Evolutionary conservation across 1,140 invertebrate genomes (phyloP).

Genomic region (Centruroides sculpturatus): DNA sequence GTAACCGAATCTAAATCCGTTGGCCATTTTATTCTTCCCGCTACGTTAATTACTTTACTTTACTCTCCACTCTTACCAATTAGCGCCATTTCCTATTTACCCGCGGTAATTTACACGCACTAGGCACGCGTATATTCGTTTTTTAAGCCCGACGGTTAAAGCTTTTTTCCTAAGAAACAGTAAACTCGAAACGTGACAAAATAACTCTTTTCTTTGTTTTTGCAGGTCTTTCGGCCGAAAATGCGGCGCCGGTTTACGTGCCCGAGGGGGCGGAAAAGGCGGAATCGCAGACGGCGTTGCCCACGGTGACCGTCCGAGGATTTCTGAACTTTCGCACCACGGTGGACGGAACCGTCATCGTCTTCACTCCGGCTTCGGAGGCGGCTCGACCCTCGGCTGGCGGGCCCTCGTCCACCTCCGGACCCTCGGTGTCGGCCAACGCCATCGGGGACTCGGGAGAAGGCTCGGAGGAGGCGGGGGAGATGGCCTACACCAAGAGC

Average conservation of each 20-base stretch:
- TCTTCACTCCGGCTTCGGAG: constrained; percentile 60
- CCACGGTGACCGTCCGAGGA: constrained; percentile 67
- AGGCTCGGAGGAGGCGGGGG: constrained; percentile 3
- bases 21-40: too few species aligned
- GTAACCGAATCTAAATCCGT: too few species aligned
- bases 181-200: too few species aligned
- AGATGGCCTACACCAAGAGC: constrained; percentile 1
- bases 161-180: too few species aligned
- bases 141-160: too few species aligned
- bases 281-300: constrained; percentile 29
- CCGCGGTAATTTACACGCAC: too few species aligned
- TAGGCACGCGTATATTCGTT: too few species aligned
- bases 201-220: not conserved
- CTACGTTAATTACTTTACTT: too few species aligned
- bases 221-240: not conserved
- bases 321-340: constrained; percentile 78
- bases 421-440: not conserved
- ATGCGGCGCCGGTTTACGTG: constrained; percentile 6
- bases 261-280: constrained; percentile 2
- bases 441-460: not conserved
- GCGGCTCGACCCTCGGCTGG: constrained; percentile 18
- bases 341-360: constrained; percentile 75
- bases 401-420: not conserved
- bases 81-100: too few species aligned
- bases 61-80: too few species aligned